These are phyloP conservation scores for Polypedilum pembai DNA, from an alignment of 1,140 invertebrate genomes.

Conservation along the genomic window DNA sequence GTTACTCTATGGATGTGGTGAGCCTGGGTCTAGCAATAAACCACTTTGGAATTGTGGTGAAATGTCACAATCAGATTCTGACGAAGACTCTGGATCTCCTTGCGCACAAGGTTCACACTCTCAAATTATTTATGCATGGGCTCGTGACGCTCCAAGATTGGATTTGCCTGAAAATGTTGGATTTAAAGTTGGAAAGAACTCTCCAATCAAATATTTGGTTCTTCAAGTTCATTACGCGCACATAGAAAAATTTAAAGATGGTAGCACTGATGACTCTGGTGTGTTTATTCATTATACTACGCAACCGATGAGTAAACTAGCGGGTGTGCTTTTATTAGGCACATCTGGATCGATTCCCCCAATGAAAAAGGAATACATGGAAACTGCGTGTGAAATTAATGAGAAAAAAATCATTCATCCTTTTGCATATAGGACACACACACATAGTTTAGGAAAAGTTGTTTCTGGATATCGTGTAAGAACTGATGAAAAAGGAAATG, in stretches of 20 bases:
- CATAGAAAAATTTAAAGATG: slow-evolving; percentile 64
- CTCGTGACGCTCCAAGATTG: slow-evolving; percentile 82
- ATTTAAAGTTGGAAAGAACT: slow-evolving; percentile 68
- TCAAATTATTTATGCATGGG: slow-evolving; percentile 93
- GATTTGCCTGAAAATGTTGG: slow-evolving; percentile 76
- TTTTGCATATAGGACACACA: slow-evolving; percentile 92
- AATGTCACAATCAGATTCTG: slow-evolving; percentile 58
- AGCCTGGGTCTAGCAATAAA: slow-evolving; percentile 64
- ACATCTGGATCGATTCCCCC: slow-evolving; percentile 71
- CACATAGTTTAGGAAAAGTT: slow-evolving; percentile 77
- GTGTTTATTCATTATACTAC: slow-evolving; percentile 71
- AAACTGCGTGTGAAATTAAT: slow-evolving; percentile 71
- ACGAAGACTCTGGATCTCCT: slow-evolving; percentile 52
- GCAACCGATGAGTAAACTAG: slow-evolving; percentile 61
- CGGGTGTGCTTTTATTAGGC: slow-evolving; percentile 79
- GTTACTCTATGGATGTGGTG: slow-evolving; percentile 85
- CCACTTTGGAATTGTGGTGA: slow-evolving; percentile 89
- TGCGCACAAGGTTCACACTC: slow-evolving; percentile 61
- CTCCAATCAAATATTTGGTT: slow-evolving; percentile 68
- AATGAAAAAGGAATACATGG: slow-evolving; percentile 70
- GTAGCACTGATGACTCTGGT: slow-evolving; percentile 71
- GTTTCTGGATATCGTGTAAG: slow-evolving; percentile 80
- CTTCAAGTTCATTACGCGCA: slow-evolving; percentile 91
- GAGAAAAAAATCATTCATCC: slow-evolving; percentile 84
- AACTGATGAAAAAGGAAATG: slow-evolving; percentile 48